These are phyloP conservation scores for Gymnorhina tibicen DNA, from an alignment of 2,113 vertebrate genomes.

Conservation along the genomic window DNA sequence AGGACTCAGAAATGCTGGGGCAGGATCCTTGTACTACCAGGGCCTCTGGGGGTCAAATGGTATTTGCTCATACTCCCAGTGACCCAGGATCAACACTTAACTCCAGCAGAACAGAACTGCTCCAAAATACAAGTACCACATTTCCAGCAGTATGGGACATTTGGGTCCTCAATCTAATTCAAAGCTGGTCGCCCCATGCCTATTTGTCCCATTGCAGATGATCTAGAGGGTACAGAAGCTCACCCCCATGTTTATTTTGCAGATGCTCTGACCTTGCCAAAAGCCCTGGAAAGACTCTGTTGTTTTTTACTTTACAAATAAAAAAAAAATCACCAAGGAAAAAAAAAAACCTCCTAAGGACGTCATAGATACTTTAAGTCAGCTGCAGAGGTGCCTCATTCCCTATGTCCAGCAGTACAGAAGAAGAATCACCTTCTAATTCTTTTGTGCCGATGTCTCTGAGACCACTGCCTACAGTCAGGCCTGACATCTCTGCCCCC, in stretches of 20 bases:
- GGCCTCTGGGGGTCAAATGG: neutral
- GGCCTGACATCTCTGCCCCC: neutral
- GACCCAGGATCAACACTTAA: neutral
- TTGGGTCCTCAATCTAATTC: neutral
- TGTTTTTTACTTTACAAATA: neutral
- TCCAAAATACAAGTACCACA: neutral
- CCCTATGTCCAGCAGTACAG: neutral
- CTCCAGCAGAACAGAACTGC: neutral
- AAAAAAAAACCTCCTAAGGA: neutral
- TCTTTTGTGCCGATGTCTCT: fast-evolving
- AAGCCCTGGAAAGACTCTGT: neutral
- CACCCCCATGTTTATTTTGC: neutral
- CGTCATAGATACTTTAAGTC: conserved; percentile 9
- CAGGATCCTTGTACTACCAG: neutral
- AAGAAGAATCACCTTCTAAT: neutral
- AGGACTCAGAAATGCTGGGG: neutral
- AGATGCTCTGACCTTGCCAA: conserved; percentile 35
- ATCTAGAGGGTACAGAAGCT: neutral
- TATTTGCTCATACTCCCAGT: neutral
- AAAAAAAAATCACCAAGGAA: neutral
- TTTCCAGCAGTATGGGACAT: neutral
- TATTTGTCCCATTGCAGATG: neutral
- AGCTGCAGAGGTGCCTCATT: conserved; percentile 1
- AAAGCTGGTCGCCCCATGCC: neutral
- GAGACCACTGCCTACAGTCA: neutral